Conservation (phyloP, 2,797 vertebrate species). For the Pangasius larnaudii region DNA sequence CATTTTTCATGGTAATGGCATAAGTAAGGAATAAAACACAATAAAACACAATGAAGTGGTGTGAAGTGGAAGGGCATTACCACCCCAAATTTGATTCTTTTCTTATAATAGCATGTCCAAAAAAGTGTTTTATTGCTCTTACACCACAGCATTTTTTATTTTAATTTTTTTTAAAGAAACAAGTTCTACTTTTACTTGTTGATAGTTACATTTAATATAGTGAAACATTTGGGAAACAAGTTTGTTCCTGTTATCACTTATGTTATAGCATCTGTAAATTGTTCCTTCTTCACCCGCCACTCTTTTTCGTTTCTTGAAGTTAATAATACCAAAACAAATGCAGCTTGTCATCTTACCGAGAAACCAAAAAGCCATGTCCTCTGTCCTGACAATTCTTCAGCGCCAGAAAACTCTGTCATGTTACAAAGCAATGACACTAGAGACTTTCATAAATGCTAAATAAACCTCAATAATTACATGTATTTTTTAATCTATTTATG, state of each 20-base stretch:
- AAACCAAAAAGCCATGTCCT: background rate
- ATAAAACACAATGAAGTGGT: background rate
- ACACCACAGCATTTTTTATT: background rate
- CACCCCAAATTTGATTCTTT: background rate
- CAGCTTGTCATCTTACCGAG: background rate
- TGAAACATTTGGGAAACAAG: background rate
- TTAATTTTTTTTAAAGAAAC: background rate
- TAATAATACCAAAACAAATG: background rate
- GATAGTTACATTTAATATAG: background rate
- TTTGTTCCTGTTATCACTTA: background rate
- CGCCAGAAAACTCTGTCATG: background rate
- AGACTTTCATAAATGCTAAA: background rate
- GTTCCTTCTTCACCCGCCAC: background rate
- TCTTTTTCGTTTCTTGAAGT: background rate
- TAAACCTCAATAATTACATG: background rate
- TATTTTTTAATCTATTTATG: background rate
- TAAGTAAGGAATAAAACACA: background rate
- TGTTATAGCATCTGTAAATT: background rate
- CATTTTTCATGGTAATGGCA: background rate
- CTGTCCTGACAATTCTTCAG: background rate
- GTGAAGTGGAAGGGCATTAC: background rate
- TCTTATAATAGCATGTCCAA: background rate
- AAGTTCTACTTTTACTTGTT: background rate
- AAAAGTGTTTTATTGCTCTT: background rate
- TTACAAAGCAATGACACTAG: background rate